Evolutionary conservation across 1,140 invertebrate genomes (phyloP).

Genomic region (Pentalonia nigronervosa): DNA sequence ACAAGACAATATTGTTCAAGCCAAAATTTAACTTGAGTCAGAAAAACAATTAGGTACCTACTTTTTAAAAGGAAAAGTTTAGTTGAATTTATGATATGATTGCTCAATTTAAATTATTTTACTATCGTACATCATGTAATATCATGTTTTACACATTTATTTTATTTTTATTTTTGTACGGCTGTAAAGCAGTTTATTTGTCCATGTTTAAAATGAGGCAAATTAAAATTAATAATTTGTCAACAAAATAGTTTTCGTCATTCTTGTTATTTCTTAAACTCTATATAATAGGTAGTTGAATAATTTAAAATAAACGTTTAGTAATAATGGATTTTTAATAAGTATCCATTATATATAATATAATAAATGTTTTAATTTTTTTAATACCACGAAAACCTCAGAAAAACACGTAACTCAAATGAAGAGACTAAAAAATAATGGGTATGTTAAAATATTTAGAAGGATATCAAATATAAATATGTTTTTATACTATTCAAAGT

Average conservation of each 20-base stretch:
- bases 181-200: not conserved
- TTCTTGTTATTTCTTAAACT: not conserved
- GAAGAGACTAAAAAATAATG: not conserved
- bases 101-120: not conserved
- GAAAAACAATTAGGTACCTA: not conserved
- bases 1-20: not conserved
- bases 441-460: not conserved
- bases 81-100: not conserved
- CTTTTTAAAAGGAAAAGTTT: not conserved
- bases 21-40: not conserved
- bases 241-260: conserved; percentile 5
- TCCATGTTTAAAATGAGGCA: not conserved
- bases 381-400: not conserved
- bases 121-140: not conserved
- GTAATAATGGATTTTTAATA: not conserved
- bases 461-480: no score
- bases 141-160: not conserved
- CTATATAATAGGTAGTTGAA: not conserved
- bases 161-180: not conserved
- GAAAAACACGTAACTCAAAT: not conserved
- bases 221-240: conserved; percentile 29
- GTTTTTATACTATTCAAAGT: no score
- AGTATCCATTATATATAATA: not conserved
- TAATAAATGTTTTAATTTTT: not conserved
- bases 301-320: conserved; percentile 3